phyloP scores from a whole-genome alignment of 2,113 vertebrate species.

The Eublepharis macularius region DNA sequence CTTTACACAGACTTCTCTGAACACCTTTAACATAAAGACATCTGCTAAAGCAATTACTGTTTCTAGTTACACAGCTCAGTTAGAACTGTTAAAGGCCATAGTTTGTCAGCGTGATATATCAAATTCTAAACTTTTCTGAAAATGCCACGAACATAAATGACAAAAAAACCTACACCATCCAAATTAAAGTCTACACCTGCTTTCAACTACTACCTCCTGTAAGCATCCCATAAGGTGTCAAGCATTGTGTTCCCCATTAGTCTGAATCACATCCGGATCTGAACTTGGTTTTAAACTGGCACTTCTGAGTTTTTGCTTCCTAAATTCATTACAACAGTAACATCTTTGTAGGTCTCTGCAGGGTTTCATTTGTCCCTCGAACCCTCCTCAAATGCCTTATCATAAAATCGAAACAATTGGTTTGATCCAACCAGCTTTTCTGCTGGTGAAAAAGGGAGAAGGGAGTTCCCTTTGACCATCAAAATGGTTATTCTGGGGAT shows the following conservation, averaged over 20 bases:
- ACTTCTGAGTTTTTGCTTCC: no score
- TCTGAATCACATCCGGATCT: constrained; percentile 60
- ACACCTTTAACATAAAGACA: constrained; percentile 48
- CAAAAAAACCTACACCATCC: constrained; percentile 22
- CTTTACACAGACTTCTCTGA: constrained; percentile 38
- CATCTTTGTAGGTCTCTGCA: no score
- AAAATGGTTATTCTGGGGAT: no score
- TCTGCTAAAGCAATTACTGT: constrained; percentile 47
- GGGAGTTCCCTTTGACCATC: no score
- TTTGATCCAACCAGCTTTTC: no score
- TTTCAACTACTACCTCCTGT: constrained; percentile 1
- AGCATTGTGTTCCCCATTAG: constrained; percentile 45
- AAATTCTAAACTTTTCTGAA: constrained; percentile 56
- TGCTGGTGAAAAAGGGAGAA: no score
- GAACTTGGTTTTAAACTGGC: no score
- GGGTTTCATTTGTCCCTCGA: no score
- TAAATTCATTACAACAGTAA: no score
- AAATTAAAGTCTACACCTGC: no score
- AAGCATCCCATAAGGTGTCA: background rate
- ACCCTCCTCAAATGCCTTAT: no score
- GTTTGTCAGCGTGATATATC: constrained; percentile 33
- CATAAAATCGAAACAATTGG: no score
- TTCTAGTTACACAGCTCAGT: constrained; percentile 48
- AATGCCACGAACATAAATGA: constrained; percentile 30
- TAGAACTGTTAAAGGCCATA: constrained; percentile 8